Evolutionary conservation across 2,113 vertebrate genomes (phyloP).

Genomic region (Vicugna pacos): DNA sequence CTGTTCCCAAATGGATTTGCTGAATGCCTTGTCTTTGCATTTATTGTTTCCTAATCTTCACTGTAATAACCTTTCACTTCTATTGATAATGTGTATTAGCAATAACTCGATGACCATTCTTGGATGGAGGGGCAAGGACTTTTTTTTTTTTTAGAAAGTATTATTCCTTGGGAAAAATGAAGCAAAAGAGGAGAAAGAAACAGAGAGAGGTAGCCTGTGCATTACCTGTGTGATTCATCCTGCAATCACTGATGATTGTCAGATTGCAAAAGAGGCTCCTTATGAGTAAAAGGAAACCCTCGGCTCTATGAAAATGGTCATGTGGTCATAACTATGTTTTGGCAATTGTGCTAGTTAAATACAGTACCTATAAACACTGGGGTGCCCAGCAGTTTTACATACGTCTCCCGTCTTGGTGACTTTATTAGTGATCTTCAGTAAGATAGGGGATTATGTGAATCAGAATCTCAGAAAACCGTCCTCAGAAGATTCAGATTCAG

Average conservation of each 20-base stretch:
- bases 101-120: conserved; percentile 54
- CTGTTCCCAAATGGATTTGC: not conserved
- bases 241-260: not conserved
- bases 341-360: not conserved
- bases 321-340: not conserved
- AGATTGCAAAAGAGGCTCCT: not conserved
- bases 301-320: not conserved
- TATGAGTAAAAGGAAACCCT: conserved; percentile 11
- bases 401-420: not conserved
- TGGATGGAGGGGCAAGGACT: conserved; percentile 43
- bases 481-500: not conserved
- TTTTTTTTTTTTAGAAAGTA: conserved; percentile 49
- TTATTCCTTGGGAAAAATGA: not conserved
- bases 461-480: not conserved
- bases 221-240: not conserved
- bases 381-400: not conserved
- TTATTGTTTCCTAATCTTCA: conserved; percentile 34
- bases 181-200: not conserved
- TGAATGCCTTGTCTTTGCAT: not conserved
- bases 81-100: conserved; percentile 67
- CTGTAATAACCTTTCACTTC: conserved; percentile 72
- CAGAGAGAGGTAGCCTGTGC: not conserved
- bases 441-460: not conserved
- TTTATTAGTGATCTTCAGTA: not conserved
- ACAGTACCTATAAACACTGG: not conserved